Base-by-base conservation (phyloP, 1,140 invertebrate genomes). In the Dendroctonus ponderosae region DNA sequence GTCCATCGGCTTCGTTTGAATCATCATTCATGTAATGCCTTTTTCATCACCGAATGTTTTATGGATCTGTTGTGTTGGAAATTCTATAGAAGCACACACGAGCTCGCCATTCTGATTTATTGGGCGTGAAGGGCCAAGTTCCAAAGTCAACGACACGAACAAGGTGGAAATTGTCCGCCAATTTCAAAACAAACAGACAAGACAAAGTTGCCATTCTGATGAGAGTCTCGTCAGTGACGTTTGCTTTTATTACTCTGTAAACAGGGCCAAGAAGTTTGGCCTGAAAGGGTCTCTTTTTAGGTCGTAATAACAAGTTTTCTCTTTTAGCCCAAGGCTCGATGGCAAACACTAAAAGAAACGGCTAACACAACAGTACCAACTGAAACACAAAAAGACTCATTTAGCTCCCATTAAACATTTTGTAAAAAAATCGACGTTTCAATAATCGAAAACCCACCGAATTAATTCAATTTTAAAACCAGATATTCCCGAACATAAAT, bases 121-220 rank as follows among this genome's bases (percentile, higher is more conserved):
- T 14, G 14, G 14, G 26, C 14, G 7, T 15, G 14, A 51, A 51
- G 49, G 49, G n/a, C 14, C n/a, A 51, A 51, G 49, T 51, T 51
- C 8, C n/a, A 7, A 51, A 51, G 49, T 51, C 49, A 51, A 51
- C 49, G 49, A 51, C 49, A n/a, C 26, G 49, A 6, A 51, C 49
- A 51, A 51, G 49, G 49, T 51, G 8, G 49, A 51, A n/a, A 15
- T 9, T 51, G 49, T 14, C n/a, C n/a, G 6, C 14, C n/a, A 26
- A 26, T 26, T 26, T 26, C 26, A 26, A 26, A 26, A 26, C 26
- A 26, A 26, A 26, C 26, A 26, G 14, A 15, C 49, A 15, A 15
- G 26, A 15, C 49, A 2, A 51, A 15, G 49, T 12, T 51, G 49
- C 49, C 14, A 51, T 51, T 51, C n/a, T 51, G n/a, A 14, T 7